phyloP scores from a whole-genome alignment of 2,113 vertebrate species.

The Eonycteris spelaea region DNA sequence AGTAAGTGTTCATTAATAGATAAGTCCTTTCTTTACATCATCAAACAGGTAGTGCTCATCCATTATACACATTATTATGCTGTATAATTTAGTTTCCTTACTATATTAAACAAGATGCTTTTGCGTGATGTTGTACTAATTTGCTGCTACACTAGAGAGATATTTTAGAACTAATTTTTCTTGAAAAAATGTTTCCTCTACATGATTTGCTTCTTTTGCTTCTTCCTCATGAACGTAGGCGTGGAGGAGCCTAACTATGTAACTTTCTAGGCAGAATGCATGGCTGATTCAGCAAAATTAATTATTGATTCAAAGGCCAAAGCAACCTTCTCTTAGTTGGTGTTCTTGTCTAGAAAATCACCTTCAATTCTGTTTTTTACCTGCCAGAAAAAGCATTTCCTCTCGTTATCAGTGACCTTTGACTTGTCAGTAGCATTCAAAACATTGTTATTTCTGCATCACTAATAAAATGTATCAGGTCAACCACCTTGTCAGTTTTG shows the following conservation, averaged over 20 bases:
- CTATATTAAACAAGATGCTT: background rate
- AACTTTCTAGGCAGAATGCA: background rate
- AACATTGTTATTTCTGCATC: slow-evolving; percentile 60
- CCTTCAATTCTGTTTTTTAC: slow-evolving; percentile 44
- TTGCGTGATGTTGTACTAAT: background rate
- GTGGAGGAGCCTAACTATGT: background rate
- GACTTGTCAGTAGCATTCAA: slow-evolving; percentile 57
- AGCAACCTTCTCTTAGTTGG: background rate
- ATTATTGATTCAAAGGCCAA: slow-evolving; percentile 47
- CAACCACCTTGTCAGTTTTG: slow-evolving; percentile 61
- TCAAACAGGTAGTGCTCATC: background rate
- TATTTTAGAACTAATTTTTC: background rate
- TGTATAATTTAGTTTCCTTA: slow-evolving; percentile 26
- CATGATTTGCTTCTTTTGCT: background rate
- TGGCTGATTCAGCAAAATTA: slow-evolving; percentile 53
- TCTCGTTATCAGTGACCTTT: slow-evolving; percentile 56
- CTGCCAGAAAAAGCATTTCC: slow-evolving; percentile 43
- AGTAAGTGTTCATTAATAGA: background rate
- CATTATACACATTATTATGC: background rate
- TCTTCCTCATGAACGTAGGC: background rate
- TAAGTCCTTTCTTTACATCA: slow-evolving; percentile 2
- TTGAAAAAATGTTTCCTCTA: background rate
- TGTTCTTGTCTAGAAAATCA: slow-evolving; percentile 42
- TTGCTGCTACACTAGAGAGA: background rate
- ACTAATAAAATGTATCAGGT: slow-evolving; percentile 52